These are phyloP conservation scores for Adelosebastes latens DNA, from an alignment of 2,797 vertebrate genomes.

Conservation along the genomic window DNA sequence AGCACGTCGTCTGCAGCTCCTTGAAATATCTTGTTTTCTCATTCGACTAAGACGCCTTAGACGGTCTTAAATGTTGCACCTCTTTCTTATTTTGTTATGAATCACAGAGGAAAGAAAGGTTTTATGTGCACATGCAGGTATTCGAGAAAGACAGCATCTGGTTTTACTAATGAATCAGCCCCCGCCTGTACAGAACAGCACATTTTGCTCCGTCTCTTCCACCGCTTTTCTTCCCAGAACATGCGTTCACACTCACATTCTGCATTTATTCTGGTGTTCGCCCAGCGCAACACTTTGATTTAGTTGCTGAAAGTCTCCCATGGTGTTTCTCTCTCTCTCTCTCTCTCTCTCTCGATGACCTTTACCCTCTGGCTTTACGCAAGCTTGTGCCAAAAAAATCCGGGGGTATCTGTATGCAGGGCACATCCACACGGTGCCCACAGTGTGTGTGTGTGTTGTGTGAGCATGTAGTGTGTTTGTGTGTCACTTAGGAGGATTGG, in stretches of 20 bases:
- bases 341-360: slow-evolving; percentile 22
- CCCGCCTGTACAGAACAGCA: neutral
- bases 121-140: neutral
- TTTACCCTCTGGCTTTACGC: slow-evolving; percentile 44
- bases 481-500: slow-evolving; percentile 55
- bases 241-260: neutral
- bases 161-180: slow-evolving; percentile 7
- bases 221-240: neutral
- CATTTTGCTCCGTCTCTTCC: neutral
- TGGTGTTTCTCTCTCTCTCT: neutral
- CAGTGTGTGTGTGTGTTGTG: slow-evolving; percentile 35
- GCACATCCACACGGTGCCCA: slow-evolving; percentile 54
- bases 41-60: neutral
- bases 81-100: neutral
- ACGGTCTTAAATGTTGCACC: neutral
- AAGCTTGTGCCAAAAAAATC: slow-evolving; percentile 45
- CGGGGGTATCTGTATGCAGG: slow-evolving; percentile 63
- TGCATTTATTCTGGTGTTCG: neutral
- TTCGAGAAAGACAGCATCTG: neutral
- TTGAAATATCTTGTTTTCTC: slow-evolving; percentile 3
- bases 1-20: neutral
- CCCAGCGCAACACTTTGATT: neutral
- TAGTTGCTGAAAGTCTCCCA: slow-evolving; percentile 5
- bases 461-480: neutral
- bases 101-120: neutral